Base-by-base conservation (phyloP, 2,888 invertebrate genomes). In the Piscicola geometra region DNA sequence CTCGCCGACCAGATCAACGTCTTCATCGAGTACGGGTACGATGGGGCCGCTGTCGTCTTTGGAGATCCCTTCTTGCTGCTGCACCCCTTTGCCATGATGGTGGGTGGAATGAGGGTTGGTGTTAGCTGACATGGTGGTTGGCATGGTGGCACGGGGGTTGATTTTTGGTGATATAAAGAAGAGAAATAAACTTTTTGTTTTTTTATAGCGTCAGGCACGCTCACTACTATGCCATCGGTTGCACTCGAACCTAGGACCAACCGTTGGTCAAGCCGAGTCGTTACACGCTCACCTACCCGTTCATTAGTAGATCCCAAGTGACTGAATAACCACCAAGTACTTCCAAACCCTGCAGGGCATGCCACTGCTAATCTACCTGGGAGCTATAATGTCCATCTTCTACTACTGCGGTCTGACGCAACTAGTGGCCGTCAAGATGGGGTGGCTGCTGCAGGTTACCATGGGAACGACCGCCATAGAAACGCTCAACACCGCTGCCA, bases 391-490 rank as follows among this genome's bases (percentile, higher is more conserved):
- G 35, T 92, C 93, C 81, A 89, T 97, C 0, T 86, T 97, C 47
- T 95, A 94, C 87, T 93, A 92, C 86, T 88, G 91, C 85, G 95
- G 95, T 0, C 88, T 90, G 0, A 91, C 97, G 89, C 95, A 96
- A 86, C 90, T 90, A 88, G 86, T 94, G 76, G 91, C 95, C 36
- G 82, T 90, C 32, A 91, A 91, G 83, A 85, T 96, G 47, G 96
- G 95, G 0, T 90, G 90, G 87, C 82, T 91, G n/a, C 87, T 96
- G 81, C 81, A 82, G 75, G 84, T 86, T 28, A 84, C 90, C 0
- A 86, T 94, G 85, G 91, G 90, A 25, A 97, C 97, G 0, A 94
- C 97, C 0, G 93, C 96, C 0, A 94, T 94, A 76, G 98, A 98
- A 86, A 95, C 95, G 76, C 90, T 97, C 56, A 93, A 91, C 78